A percentile compares a stretch with the other conserved stretches of the same genome.
phyloP scores from a whole-genome alignment of 2,113 vertebrate species.

The Cephalopterus ornatus region DNA sequence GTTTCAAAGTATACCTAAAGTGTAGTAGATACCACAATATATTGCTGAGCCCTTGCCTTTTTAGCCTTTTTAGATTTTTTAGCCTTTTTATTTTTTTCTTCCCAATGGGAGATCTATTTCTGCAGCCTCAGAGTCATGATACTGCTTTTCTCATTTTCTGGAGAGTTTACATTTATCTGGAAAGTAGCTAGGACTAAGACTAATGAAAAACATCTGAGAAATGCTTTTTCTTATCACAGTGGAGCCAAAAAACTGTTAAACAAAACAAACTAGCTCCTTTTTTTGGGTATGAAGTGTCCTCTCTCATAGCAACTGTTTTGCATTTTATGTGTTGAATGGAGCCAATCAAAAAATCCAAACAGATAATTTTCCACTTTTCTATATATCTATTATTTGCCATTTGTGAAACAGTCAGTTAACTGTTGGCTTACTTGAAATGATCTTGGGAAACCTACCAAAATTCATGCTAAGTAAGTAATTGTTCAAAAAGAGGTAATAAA shows the following conservation, averaged over 20 bases:
- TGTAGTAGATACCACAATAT: background rate
- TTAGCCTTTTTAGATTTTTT: background rate
- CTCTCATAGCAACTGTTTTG: background rate
- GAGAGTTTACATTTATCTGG: constrained; percentile 25
- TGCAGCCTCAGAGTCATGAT: background rate
- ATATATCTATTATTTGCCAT: background rate
- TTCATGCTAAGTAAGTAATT: background rate
- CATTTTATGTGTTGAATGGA: background rate
- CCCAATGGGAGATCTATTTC: background rate
- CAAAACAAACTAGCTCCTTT: constrained; percentile 21
- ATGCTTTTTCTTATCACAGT: background rate
- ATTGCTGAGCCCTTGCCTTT: background rate
- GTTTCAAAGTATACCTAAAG: background rate
- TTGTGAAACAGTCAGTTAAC: background rate
- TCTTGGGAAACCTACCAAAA: background rate
- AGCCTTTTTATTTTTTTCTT: background rate
- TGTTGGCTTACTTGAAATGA: background rate
- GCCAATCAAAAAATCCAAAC: background rate
- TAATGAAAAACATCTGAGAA: constrained; percentile 52
- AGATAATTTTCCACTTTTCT: background rate
- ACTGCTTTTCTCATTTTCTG: constrained; percentile 31
- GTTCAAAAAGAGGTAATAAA: background rate
- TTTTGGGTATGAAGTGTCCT: background rate
- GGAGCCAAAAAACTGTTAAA: constrained; percentile 9
- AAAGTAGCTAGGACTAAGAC: background rate